These are phyloP conservation scores for Loris lydekkerianus DNA, from an alignment of 2,797 vertebrate species.

Conservation along the genomic window DNA sequence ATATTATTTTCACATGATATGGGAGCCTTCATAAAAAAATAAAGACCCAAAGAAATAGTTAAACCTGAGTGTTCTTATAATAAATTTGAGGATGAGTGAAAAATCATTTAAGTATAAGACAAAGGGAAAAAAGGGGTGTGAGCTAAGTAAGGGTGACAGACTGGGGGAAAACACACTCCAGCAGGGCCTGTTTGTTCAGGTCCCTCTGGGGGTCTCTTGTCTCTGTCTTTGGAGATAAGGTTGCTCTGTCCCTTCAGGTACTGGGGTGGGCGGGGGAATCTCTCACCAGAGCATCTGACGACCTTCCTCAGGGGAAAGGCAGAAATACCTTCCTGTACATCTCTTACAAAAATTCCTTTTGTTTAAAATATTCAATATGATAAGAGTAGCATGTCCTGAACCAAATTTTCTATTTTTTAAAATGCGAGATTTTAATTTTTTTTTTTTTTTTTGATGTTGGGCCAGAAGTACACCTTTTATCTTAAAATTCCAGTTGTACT, in stretches of 20 bases:
- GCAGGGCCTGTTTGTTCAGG: background rate
- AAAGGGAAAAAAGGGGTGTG: too few relatives aligned
- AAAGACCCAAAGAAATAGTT: background rate
- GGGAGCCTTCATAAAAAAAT: background rate
- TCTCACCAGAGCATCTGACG: background rate
- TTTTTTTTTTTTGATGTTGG: background rate
- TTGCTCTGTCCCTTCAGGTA: background rate
- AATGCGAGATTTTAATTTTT: background rate
- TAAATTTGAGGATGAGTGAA: background rate
- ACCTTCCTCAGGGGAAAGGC: background rate
- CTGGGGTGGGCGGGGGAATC: background rate
- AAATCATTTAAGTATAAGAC: background rate
- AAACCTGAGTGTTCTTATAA: background rate
- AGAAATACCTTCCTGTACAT: background rate
- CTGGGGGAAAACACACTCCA: background rate
- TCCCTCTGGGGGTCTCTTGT: background rate
- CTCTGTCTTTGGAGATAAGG: background rate
- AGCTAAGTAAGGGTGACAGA: background rate
- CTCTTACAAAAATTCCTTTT: background rate
- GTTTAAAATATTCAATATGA: background rate
- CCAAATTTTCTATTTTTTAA: background rate
- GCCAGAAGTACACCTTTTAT: background rate
- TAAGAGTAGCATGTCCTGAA: too few relatives aligned
- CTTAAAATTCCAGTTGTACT: conserved; percentile 17
- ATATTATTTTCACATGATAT: background rate